Base-by-base conservation (phyloP, 2,888 invertebrate genomes). In the Drepana falcataria region DNA sequence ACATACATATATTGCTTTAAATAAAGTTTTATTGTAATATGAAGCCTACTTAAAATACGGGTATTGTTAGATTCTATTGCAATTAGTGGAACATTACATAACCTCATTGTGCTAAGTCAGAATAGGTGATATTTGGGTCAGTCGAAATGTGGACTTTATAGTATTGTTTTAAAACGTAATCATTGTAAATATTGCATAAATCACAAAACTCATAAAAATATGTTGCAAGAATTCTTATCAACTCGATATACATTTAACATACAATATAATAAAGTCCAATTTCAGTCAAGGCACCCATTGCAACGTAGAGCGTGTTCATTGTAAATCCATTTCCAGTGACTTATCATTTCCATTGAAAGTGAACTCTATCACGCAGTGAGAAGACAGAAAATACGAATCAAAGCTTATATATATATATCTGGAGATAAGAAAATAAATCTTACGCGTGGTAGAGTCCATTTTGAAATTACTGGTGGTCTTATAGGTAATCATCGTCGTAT, bases 401-500 rank as follows among this genome's bases (percentile, higher is more conserved):
- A 37, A 3, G 5, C 3, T 37, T 37, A 4, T 37, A 37, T 37
- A 4, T 21, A 21, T 21, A 21, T 21, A 21, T 21, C 21, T 21
- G 21, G 21, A 21, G 21, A 21, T 37, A 4, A 6, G 3, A 44
- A 4, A 44, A 44, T 9, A 9, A 44, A 44, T 44, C 44, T 9
- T 44, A 44, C 44, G 9, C 9, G 44, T 3, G 9, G 9, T 44
- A 44, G 44, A 44, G 44, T 44, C 9, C 44, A 44, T 2, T 44
- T 44, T 44, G 9, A 6, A 9, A 9, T 9, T 9, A 44, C 44
- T 9, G 9, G 6, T 44, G 7, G 4, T 40, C 37, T 73, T 77
- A 78, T 55, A 75, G 53, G 53, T 72, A 75, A 55, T 69, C 65
- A 4, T 65, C 66, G 55, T 70, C 71, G 55, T 65, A 52, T 83